A percentile compares a stretch with the other conserved stretches of the same genome.
These are phyloP conservation scores for Pogona vitticeps DNA, from an alignment of 2,113 vertebrate species.

Conservation along the genomic window DNA sequence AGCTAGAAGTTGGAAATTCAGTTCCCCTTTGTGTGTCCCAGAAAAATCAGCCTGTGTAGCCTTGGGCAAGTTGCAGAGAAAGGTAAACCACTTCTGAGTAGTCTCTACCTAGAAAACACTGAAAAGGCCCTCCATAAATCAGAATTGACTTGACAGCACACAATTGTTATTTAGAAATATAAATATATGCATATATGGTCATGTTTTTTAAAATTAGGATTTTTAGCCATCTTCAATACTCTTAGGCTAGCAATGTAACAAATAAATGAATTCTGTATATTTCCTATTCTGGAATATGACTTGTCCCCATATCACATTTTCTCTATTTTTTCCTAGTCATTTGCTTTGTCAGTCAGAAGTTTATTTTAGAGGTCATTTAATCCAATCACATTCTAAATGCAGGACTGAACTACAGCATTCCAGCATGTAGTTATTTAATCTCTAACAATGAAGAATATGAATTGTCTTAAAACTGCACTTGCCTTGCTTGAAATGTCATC, in stretches of 20 bases:
- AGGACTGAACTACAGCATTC: not conserved
- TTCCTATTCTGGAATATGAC: not conserved
- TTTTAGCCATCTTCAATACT: not conserved
- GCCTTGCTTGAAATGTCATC: not conserved
- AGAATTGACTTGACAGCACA: too few relatives aligned
- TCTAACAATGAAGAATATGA: not conserved
- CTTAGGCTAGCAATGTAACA: not conserved
- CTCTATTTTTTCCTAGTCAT: not conserved
- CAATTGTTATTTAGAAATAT: too few relatives aligned
- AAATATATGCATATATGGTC: too few relatives aligned
- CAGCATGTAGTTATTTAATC: not conserved
- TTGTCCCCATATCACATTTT: not conserved
- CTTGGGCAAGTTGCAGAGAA: too few relatives aligned
- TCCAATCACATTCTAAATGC: not conserved
- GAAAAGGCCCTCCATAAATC: too few relatives aligned
- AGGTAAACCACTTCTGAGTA: too few relatives aligned
- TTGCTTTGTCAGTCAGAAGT: not conserved
- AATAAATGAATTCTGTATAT: not conserved
- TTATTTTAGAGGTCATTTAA: not conserved
- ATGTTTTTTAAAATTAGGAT: not conserved
- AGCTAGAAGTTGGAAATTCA: too few relatives aligned
- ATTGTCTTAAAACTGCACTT: not conserved
- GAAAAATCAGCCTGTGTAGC: too few relatives aligned
- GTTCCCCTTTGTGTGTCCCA: too few relatives aligned
- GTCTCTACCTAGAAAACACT: too few relatives aligned